Evolutionary conservation across 2,888 invertebrate genomes (phyloP).

Genomic region (Calliopum simillimum): DNA sequence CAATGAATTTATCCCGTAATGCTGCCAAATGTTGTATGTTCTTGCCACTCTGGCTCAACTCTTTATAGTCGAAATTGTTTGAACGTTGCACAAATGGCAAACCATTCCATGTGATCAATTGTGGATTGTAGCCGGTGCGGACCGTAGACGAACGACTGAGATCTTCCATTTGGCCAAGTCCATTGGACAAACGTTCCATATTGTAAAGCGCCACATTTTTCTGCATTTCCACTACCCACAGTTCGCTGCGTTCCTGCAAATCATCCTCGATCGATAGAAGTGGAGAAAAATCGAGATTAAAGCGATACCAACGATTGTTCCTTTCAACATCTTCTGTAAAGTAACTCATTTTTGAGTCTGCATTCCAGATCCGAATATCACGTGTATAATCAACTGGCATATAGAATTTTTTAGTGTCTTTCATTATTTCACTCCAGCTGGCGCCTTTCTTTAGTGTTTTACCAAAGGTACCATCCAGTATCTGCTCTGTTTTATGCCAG

Average conservation of each 20-base stretch:
- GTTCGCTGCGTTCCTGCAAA: slow-evolving; percentile 62
- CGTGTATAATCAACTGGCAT: slow-evolving; percentile 19
- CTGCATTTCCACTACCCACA: slow-evolving; percentile 73
- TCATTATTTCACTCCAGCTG: neutral
- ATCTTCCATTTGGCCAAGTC: slow-evolving; percentile 72
- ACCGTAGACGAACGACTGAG: slow-evolving; percentile 69
- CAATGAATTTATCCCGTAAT: slow-evolving; percentile 64
- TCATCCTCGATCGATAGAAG: slow-evolving; percentile 72
- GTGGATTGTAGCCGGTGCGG: slow-evolving; percentile 72
- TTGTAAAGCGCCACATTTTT: slow-evolving; percentile 77
- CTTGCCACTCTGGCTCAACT: slow-evolving; percentile 46
- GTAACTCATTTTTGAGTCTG: slow-evolving; percentile 72
- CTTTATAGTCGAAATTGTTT: slow-evolving; percentile 67
- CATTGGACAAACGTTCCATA: slow-evolving; percentile 78
- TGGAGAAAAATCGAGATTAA: slow-evolving; percentile 71
- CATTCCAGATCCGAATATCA: slow-evolving; percentile 50
- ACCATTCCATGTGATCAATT: slow-evolving; percentile 73
- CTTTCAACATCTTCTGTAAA: slow-evolving; percentile 77
- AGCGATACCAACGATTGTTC: slow-evolving; percentile 73
- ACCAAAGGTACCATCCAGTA: neutral
- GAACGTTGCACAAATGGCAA: slow-evolving; percentile 73
- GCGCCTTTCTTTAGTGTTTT: neutral
- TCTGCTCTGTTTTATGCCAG: neutral
- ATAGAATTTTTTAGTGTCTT: neutral
- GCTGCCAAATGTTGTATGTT: slow-evolving; percentile 21